Evolutionary conservation across 2,888 invertebrate species (phyloP).

Genomic region (Muschampia plurimacula): DNA sequence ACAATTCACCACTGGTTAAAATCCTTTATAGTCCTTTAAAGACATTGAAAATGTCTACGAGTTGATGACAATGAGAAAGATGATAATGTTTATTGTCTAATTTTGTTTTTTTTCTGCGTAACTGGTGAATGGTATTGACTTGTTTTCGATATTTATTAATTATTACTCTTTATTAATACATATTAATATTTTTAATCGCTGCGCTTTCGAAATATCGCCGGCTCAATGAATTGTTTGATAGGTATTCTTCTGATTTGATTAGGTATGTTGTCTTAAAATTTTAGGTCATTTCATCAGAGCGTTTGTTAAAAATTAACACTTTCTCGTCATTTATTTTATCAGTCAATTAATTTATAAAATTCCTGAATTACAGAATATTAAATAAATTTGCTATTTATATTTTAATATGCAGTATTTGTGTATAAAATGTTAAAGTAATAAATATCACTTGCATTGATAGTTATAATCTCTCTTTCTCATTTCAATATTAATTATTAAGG

Average conservation of each 20-base stretch:
- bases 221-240: slow-evolving; percentile 70
- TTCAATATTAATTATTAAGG: slow-evolving; percentile 5
- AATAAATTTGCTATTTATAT: not conserved
- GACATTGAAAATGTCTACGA: too few relatives aligned
- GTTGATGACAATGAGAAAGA: too few relatives aligned
- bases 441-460: not conserved
- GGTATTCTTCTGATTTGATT: not conserved
- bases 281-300: not conserved
- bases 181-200: slow-evolving; percentile 49
- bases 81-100: not conserved
- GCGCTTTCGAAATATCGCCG: slow-evolving; percentile 68
- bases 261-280: not conserved
- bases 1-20: too few relatives aligned
- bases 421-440: not conserved
- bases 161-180: slow-evolving; percentile 11
- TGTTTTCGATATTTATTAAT: slow-evolving; percentile 15
- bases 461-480: slow-evolving; percentile 3
- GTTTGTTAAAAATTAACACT: not conserved
- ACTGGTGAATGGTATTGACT: slow-evolving; percentile 8
- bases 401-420: too few relatives aligned
- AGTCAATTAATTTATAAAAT: not conserved
- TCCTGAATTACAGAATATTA: not conserved
- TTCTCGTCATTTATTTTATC: not conserved
- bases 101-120: not conserved
- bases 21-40: too few relatives aligned